phyloP scores from a whole-genome alignment of 2,797 vertebrate genomes.

The Lutjanus argentimaculatus region DNA sequence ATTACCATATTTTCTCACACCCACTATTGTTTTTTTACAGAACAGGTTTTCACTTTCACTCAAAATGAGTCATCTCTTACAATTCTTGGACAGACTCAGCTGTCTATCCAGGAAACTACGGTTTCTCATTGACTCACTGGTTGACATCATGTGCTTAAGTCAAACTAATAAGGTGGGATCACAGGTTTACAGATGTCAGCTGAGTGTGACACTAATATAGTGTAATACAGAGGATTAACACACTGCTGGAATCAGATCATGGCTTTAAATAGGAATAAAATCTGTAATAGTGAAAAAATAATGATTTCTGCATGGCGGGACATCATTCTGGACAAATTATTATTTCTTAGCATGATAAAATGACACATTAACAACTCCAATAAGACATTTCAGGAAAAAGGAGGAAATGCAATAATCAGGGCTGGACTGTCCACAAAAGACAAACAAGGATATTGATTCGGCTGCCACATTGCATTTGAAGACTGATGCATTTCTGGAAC shows the following conservation, averaged over 20 bases:
- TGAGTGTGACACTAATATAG: conserved; percentile 18
- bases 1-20: background rate
- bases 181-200: conserved; percentile 21
- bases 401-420: background rate
- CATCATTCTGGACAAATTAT: background rate
- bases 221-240: conserved; percentile 38
- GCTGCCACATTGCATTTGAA: conserved; percentile 32
- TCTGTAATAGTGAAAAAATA: background rate
- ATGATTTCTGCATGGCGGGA: background rate
- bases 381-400: conserved; percentile 7
- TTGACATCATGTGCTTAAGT: conserved; percentile 27
- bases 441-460: conserved; percentile 26
- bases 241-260: conserved; percentile 1
- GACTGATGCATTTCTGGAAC: conserved; percentile 43
- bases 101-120: background rate
- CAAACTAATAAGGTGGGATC: conserved; percentile 26
- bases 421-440: background rate
- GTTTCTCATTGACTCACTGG: conserved; percentile 1
- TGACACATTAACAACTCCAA: background rate
- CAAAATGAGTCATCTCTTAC: conserved; percentile 5
- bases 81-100: conserved; percentile 1
- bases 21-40: background rate
- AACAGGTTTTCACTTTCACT: conserved; percentile 12
- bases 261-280: conserved; percentile 8
- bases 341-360: background rate